Evolutionary conservation across 2,797 vertebrate species (phyloP).

Genomic region (Pseudochromis fuscus): DNA sequence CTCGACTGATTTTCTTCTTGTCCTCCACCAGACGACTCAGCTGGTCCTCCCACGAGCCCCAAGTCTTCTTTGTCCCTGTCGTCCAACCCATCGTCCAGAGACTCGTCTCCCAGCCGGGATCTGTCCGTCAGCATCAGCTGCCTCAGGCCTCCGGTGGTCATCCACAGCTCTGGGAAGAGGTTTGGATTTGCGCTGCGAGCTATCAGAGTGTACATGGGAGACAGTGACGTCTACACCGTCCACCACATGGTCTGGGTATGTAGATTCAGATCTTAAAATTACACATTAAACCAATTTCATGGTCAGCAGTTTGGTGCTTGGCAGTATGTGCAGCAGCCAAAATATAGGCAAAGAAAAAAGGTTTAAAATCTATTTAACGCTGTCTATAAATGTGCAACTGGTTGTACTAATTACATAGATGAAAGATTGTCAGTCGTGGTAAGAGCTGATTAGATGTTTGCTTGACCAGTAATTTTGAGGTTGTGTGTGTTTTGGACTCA

Average conservation of each 20-base stretch:
- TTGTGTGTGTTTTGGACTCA: constrained; percentile 60
- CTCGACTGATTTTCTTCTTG: background rate
- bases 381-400: constrained; percentile 11
- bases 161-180: constrained; percentile 83
- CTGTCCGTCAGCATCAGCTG: constrained; percentile 77
- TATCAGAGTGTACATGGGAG: constrained; percentile 84
- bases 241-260: constrained; percentile 86
- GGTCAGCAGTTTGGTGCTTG: background rate
- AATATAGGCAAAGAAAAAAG: too few species aligned
- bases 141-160: constrained; percentile 82
- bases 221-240: constrained; percentile 82
- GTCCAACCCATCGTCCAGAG: constrained; percentile 83
- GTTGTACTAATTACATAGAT: constrained; percentile 20
- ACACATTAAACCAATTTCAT: background rate
- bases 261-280: constrained; percentile 1
- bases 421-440: background rate
- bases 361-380: too few species aligned
- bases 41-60: constrained; percentile 79
- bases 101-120: constrained; percentile 83
- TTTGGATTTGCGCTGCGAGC: constrained; percentile 83
- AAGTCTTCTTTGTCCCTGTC: constrained; percentile 83
- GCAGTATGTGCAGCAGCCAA: background rate
- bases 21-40: constrained; percentile 73
- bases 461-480: constrained; percentile 25
- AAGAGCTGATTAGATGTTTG: constrained; percentile 13